phyloP scores from a whole-genome alignment of 1,140 invertebrate genomes.

The Bombus cullumanus region DNA sequence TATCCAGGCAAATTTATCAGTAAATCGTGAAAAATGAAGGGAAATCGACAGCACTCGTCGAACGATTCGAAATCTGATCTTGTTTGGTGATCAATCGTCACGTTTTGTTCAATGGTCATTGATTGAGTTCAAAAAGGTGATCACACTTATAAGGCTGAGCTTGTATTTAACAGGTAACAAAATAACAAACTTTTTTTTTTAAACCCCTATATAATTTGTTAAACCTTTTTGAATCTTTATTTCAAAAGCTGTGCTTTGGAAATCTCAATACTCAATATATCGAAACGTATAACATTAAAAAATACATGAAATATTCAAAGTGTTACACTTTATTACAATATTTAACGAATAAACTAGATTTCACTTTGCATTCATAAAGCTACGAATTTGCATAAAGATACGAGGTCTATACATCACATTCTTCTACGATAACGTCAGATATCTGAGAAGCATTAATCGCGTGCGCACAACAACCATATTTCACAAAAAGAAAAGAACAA shows the following conservation, averaged over 20 bases:
- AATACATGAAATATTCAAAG: background rate
- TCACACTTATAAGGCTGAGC: background rate
- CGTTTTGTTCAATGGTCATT: background rate
- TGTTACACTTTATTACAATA: background rate
- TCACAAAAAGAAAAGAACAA: background rate
- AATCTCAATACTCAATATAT: background rate
- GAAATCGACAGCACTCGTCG: slow-evolving; percentile 16
- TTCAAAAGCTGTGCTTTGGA: background rate
- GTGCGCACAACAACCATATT: background rate
- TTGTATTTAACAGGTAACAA: background rate
- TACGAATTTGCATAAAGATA: background rate
- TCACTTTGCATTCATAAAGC: background rate
- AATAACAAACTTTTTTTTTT: background rate
- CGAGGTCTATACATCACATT: background rate
- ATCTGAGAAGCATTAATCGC: background rate
- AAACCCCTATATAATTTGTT: background rate
- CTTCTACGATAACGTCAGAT: background rate
- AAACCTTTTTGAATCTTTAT: background rate
- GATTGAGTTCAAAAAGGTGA: background rate
- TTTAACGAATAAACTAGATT: background rate
- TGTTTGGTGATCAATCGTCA: slow-evolving; percentile 1
- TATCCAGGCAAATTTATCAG: slow-evolving; percentile 7
- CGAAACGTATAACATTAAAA: background rate
- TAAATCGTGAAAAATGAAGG: background rate
- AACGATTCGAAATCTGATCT: slow-evolving; percentile 12